Evolutionary conservation across 2,113 vertebrate species (phyloP).

Genomic region (Scopus umbretta): DNA sequence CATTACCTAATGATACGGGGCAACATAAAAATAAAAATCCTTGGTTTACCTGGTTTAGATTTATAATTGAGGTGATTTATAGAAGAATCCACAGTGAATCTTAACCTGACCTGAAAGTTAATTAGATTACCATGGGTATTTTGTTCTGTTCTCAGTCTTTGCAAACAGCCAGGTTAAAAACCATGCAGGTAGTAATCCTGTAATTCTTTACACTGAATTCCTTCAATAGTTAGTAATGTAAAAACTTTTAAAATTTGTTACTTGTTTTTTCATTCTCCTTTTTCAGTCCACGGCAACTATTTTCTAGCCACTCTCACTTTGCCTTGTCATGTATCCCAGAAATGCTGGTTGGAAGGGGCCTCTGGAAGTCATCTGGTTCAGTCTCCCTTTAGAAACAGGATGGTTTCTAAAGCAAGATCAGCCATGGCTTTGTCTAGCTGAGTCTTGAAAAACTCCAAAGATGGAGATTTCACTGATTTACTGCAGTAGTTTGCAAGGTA

Average conservation of each 20-base stretch:
- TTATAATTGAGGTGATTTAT: slow-evolving; percentile 57
- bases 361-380: neutral
- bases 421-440: neutral
- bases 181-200: neutral
- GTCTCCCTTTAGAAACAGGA: neutral
- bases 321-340: neutral
- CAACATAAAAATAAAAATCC: slow-evolving; percentile 44
- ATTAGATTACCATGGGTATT: slow-evolving; percentile 45
- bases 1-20: slow-evolving; percentile 46
- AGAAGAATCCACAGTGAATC: slow-evolving; percentile 40
- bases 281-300: neutral
- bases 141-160: neutral
- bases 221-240: neutral
- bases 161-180: slow-evolving; percentile 2
- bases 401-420: slow-evolving; percentile 15
- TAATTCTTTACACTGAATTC: neutral
- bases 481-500: neutral
- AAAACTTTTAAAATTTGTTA: neutral
- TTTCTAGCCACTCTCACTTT: neutral
- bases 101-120: slow-evolving; percentile 63
- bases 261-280: neutral
- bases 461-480: neutral
- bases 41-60: slow-evolving; percentile 52
- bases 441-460: neutral
- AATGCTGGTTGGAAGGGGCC: neutral